Evolutionary conservation across 1,140 invertebrate genomes (phyloP), one percentile per base, ranked within the genome.

Genomic region (Panagrolaimus sp.): DNA sequence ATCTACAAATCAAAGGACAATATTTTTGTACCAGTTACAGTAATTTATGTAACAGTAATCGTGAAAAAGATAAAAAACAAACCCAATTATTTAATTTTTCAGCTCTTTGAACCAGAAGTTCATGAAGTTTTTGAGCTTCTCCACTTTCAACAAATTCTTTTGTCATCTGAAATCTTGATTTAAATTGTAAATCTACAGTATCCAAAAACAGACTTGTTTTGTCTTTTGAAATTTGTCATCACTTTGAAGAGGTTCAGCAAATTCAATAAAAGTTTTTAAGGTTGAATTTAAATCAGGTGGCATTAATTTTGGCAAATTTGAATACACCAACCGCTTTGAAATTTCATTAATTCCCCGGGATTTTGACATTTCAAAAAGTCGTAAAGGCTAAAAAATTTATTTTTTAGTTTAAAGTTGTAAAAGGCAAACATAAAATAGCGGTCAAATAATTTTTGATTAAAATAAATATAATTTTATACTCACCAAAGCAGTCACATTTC

Each of bases 41-140:
- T n/a, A n/a, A n/a, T n/a, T n/a, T n/a, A 52, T 52, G 21, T 38
- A 21, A 64, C 32, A 24, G n/a, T 62, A 7, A 15, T 9, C 12
- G 55, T n/a, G 1, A 10, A 46, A 9, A 68, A 17, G 0, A 47
- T 14, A 15, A 62, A 14, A 64, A 43, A 72, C 75, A 21, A 65
- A 80, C 78, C 80, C 80, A 82, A 69, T 82, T 82, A 15, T 67
- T 63, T 7, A 83, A 65, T 26, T 73, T 77, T n/a, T 77, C 43
- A 5, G 74, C 74, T 62, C 81, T 24, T 44, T 75, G 43, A 24
- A 77, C 63, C 9, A 83, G 69, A 8, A 70, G 63, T 17, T 65
- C 43, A 46, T 82, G 81, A 8, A 82, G 72, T 38, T 73, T 47
- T 45, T 68, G 24, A 38, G 73, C 64, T 38, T 82, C 76, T 7